phyloP scores from a whole-genome alignment of 2,888 invertebrate species.

The Aplocera efformata region DNA sequence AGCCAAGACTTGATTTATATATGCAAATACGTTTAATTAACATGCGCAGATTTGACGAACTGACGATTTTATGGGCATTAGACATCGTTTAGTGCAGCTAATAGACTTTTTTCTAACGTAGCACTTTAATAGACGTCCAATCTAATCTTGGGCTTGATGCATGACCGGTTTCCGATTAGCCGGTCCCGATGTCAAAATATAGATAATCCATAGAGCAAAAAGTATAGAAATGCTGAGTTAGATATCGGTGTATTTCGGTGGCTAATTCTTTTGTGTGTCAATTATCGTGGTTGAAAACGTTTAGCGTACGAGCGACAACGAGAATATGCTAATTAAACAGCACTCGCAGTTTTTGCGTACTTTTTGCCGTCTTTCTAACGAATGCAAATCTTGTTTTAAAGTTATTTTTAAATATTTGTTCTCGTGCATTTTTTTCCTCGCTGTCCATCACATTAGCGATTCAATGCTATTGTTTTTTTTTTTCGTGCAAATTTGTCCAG shows the following conservation, averaged over 20 bases:
- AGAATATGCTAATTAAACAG: conserved; percentile 61
- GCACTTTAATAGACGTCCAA: conserved; percentile 21
- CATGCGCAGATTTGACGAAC: conserved; percentile 28
- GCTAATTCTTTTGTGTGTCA: conserved; percentile 47
- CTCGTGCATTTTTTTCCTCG: conserved; percentile 12
- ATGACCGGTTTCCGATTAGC: conserved; percentile 28
- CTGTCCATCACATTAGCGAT: conserved; percentile 18
- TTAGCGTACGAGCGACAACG: conserved; percentile 67
- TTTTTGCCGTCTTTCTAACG: conserved; percentile 18
- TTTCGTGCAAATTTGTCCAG: conserved; percentile 45
- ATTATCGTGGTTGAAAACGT: conserved; percentile 55
- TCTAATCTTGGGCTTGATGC: conserved; percentile 27
- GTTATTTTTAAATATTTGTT: conserved; percentile 11
- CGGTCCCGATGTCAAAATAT: conserved; percentile 28
- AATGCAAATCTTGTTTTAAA: conserved; percentile 5
- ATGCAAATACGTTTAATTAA: conserved; percentile 27
- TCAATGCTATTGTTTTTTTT: conserved; percentile 18
- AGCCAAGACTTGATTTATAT: conserved; percentile 19
- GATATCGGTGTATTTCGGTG: conserved; percentile 8
- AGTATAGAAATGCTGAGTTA: conserved; percentile 11
- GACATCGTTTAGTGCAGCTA: conserved; percentile 30
- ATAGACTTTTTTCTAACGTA: conserved; percentile 22
- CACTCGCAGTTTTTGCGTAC: conserved; percentile 39
- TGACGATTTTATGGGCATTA: conserved; percentile 30
- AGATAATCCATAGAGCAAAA: conserved; percentile 19